Evolutionary conservation across 2,888 invertebrate genomes (phyloP).

Genomic region (Seira musarum): DNA sequence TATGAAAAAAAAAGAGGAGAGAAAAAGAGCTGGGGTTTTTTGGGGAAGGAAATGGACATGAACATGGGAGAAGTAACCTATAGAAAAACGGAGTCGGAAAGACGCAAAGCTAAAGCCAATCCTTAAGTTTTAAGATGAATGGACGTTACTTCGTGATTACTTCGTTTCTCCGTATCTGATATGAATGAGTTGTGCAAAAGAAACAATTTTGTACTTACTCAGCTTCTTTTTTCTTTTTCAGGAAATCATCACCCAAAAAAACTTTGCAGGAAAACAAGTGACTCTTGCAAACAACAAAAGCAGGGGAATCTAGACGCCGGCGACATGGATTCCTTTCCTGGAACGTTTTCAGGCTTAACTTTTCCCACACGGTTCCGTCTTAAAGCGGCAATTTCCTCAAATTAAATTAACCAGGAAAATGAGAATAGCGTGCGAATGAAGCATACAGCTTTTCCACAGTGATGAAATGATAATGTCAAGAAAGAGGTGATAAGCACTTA

Average conservation of each 20-base stretch:
- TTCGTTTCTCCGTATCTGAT: too few species aligned
- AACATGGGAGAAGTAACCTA: background rate
- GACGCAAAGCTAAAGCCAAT: background rate
- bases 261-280: background rate
- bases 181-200: too few species aligned
- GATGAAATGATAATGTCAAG: too few species aligned
- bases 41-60: background rate
- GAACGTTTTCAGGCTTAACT: background rate
- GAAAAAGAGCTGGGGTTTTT: background rate
- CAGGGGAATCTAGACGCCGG: background rate
- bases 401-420: too few species aligned
- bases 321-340: constrained; percentile 6
- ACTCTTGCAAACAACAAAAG: background rate
- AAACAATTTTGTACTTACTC: constrained; percentile 5
- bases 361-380: background rate
- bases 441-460: too few species aligned
- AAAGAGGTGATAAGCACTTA: too few species aligned
- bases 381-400: background rate
- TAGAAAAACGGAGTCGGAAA: too few species aligned
- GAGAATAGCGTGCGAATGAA: too few species aligned
- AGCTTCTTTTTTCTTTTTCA: constrained; percentile 34
- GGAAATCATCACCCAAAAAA: constrained; percentile 29
- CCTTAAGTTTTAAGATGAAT: background rate
- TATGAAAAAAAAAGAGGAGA: background rate
- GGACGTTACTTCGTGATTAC: too few species aligned